Conservation (phyloP, 2,888 invertebrate species). For the Machimus rusticus region DNA sequence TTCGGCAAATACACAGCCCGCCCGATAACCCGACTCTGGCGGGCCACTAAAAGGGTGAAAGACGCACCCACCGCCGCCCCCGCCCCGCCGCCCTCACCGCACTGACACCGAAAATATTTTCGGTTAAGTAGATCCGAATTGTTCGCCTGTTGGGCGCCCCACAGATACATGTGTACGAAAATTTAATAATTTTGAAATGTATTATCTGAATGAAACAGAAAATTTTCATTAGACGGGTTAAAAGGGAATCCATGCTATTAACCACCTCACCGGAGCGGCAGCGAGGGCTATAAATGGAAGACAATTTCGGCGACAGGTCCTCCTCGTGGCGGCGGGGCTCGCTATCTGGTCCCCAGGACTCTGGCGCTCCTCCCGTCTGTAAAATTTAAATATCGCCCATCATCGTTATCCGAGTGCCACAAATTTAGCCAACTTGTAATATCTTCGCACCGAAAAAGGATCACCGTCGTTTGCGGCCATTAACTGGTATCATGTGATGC, state of each 20-base stretch:
- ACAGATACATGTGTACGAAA: conserved; percentile 18
- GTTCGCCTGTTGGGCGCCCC: conserved; percentile 5
- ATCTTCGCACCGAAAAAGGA: conserved; percentile 29
- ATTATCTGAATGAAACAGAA: conserved; percentile 49
- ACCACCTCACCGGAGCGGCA: conserved; percentile 20
- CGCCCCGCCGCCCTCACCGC: background rate
- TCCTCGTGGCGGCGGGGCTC: background rate
- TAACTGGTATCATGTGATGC: conserved; percentile 32
- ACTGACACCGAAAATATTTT: conserved; percentile 28
- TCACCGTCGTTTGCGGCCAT: conserved; percentile 19
- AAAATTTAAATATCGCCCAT: conserved; percentile 36
- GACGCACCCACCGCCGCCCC: background rate
- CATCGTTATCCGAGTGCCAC: conserved; percentile 37
- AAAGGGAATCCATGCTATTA: conserved; percentile 41
- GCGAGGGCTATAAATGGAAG: conserved; percentile 36
- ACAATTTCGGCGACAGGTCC: conserved; percentile 35
- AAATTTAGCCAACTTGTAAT: conserved; percentile 38
- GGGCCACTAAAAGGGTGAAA: conserved; percentile 13
- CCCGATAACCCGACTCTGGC: background rate
- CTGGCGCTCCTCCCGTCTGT: background rate
- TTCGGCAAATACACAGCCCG: conserved; percentile 35
- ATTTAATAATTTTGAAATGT: conserved; percentile 47
- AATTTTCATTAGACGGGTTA: conserved; percentile 46
- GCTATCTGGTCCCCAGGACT: background rate
- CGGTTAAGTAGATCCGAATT: conserved; percentile 40